These are phyloP conservation scores for Albula glossodonta DNA, from an alignment of 2,113 vertebrate species.

Conservation along the genomic window DNA sequence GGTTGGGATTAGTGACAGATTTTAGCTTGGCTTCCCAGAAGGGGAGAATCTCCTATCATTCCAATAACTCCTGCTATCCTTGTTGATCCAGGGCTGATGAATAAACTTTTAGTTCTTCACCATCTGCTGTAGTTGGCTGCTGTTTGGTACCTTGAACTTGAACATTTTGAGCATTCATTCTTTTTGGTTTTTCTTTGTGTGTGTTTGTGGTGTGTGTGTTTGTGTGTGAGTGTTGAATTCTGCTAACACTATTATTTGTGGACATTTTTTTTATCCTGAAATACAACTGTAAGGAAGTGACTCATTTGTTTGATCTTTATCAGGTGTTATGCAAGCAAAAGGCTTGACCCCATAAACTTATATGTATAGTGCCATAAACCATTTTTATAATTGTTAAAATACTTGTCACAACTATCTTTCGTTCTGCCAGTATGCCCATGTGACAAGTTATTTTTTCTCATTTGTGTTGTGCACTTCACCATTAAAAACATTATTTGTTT, in stretches of 20 bases:
- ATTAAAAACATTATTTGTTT: not conserved
- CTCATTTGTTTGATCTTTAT: not conserved
- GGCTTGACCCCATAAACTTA: not conserved
- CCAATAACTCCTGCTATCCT: not conserved
- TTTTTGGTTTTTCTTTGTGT: not conserved
- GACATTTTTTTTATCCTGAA: not conserved
- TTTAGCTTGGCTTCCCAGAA: not conserved
- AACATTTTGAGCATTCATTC: not conserved
- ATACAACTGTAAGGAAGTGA: not conserved
- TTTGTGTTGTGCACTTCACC: not conserved
- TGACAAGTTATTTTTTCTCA: not conserved
- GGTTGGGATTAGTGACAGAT: not conserved
- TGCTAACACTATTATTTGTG: too few species aligned
- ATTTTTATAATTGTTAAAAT: not conserved
- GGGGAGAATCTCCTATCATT: not conserved
- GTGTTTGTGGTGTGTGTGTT: not conserved
- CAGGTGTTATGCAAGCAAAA: not conserved
- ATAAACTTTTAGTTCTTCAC: not conserved
- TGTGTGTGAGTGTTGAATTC: not conserved
- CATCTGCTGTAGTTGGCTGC: constrained; percentile 1
- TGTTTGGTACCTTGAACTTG: not conserved
- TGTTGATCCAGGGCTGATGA: not conserved
- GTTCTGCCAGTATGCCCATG: not conserved
- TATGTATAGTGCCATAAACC: not conserved
- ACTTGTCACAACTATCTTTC: not conserved